These are phyloP conservation scores for Coracias cyanogaster DNA, from an alignment of 2,797 vertebrate genomes.

Conservation along the genomic window DNA sequence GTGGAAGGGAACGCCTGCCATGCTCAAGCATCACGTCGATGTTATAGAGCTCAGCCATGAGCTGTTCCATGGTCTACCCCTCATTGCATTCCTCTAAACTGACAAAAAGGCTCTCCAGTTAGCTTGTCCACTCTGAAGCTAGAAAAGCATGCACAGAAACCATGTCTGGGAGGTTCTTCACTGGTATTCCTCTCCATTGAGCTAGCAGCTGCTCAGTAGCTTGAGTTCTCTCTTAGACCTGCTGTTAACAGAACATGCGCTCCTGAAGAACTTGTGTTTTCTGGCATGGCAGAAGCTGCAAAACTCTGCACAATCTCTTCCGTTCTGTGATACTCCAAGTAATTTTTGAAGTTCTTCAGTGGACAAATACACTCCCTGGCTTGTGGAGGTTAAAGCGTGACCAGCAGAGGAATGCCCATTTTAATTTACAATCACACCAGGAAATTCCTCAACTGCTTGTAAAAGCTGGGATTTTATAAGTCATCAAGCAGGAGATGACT, in stretches of 20 bases:
- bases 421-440: background rate
- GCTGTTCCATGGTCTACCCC: background rate
- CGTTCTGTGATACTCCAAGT: background rate
- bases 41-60: background rate
- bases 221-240: background rate
- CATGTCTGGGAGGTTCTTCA: background rate
- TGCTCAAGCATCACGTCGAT: background rate
- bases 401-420: background rate
- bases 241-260: background rate
- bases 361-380: background rate
- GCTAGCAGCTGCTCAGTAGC: background rate
- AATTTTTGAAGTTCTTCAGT: background rate
- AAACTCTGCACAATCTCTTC: background rate
- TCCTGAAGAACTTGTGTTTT: background rate
- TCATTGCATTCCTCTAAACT: background rate
- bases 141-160: background rate
- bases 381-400: background rate
- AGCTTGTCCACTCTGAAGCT: background rate
- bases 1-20: rapidly evolving
- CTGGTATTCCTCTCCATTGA: background rate
- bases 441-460: background rate
- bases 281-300: background rate
- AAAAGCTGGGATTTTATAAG: background rate
- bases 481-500: background rate
- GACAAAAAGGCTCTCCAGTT: background rate